A percentile compares a stretch with the other conserved stretches of the same genome.
Conservation (phyloP, 2,113 vertebrate genomes). For the Psittacara wagleri region DNA sequence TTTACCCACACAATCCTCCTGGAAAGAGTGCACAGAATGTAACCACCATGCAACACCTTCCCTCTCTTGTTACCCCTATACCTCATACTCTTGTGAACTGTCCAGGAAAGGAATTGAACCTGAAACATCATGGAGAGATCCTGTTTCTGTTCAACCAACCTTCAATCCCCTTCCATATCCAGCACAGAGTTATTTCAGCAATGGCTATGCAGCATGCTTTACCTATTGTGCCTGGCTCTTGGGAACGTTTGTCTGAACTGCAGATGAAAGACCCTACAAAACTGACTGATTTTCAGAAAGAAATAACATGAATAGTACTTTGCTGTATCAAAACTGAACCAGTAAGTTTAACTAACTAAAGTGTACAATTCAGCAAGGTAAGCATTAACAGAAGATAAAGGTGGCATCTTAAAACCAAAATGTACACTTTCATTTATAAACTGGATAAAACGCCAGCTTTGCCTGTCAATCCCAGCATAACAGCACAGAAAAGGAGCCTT, state of each 20-base stretch:
- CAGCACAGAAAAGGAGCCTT: neutral
- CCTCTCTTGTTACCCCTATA: neutral
- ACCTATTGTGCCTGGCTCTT: accelerated
- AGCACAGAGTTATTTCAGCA: neutral
- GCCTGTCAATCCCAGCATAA: neutral
- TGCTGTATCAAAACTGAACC: neutral
- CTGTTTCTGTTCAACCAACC: neutral
- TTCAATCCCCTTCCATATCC: neutral
- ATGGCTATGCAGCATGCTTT: neutral
- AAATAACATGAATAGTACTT: neutral
- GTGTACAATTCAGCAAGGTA: neutral
- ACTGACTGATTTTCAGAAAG: neutral
- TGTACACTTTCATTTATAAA: neutral
- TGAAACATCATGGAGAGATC: neutral
- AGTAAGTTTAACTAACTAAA: neutral
- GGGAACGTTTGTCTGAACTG: neutral
- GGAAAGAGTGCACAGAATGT: neutral
- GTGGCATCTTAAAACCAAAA: neutral
- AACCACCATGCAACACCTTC: neutral
- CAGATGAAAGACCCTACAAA: neutral
- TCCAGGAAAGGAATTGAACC: neutral
- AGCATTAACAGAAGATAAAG: neutral
- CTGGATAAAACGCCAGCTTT: neutral
- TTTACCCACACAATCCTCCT: neutral
- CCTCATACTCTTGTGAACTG: neutral